Base-by-base conservation (phyloP, 2,888 invertebrate species). In the Glyphotaelius pellucidus region DNA sequence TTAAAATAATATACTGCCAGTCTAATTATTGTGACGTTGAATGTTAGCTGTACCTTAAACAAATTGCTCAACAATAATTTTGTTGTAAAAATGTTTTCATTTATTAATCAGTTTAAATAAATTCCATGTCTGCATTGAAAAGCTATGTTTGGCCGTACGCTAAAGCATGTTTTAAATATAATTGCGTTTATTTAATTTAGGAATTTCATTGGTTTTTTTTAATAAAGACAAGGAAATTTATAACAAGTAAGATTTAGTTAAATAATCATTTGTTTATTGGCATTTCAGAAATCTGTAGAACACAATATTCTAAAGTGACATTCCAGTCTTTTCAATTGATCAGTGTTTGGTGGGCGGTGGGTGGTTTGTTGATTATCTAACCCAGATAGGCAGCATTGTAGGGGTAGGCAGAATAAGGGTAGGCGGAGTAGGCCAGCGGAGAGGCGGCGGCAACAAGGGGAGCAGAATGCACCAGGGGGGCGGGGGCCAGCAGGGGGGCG, bases 401-500 rank as follows among this genome's bases (percentile, higher is more conserved):
- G 1, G 92, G 92, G 89, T 92, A 91, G 83, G 93, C 93, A 31
- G 95, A 95, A 94, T 96, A 96, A 3, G 89, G 83, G 25, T 90
- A 90, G 67, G 88, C 89, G 31, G 89, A 89, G 83, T 91, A 88
- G 31, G 91, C 91, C 11, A 89, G 80, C 0, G 89, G 89, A n/a
- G 79, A 30, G 9, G 88, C 81, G 47, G 81, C 32, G 81, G 67
- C n/a, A 19, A 79, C 88, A 11, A 89, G 89, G 1, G 90, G 81
- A 42, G 80, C 25, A 31, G 96, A 95, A 81, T 96, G 96, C 9
- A 96, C 93, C 19, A 94, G 94, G 47, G 91, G 92, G 42, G 93
- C n/a, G 80, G 92, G 19, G 92, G 42, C 88, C 79, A 83, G 35
- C 35, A 84, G 35, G 92, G 93, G 35, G 93, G 86, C 19, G 85